Base-by-base conservation (phyloP, 2,113 vertebrate species). In the Halichoeres trimaculatus region DNA sequence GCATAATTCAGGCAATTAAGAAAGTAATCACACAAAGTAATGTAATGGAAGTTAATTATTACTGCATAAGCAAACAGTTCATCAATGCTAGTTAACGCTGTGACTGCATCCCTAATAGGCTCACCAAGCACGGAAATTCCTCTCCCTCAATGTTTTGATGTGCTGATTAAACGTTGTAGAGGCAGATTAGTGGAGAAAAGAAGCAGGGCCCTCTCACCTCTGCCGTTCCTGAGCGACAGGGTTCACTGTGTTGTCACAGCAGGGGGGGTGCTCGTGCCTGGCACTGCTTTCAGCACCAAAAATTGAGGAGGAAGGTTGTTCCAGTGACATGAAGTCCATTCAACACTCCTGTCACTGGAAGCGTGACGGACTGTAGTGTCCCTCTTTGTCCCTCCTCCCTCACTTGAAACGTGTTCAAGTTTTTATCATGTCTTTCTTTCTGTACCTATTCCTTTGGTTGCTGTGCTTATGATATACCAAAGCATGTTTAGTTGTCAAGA, bases 1-100 rank as follows among this genome's bases (percentile, higher is more conserved):
- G 98, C 97, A 99, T 99, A 99, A 99, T 99, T 98, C 97, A 99
- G 97, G 96, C 98, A 99, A 99, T 99, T 99, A 99, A 99, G 98
- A 99, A 98, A 99, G 98, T 99, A 99, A 99, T 99, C 98, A 99
- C 97, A 99, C 98, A 99, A 99, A 99, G 97, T 99, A 99, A 99
- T 98, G 98, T 99, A 99, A 99, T 99, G 97, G 96, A 99, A 99
- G 98, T 99, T 99, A 98, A 99, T 99, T 99, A 99, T 99, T 98
- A 99, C 97, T 97, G 96, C 97, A 98, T 99, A 99, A 99, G 97
- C 97, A 99, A 99, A 99, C 97, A 99, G 97, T 99, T 99, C 96
- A 99, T 99, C 98, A 99, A 99, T 97, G 97, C 96, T 97, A 95
- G 95, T 97, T 99, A 97, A 96, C 94, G 95, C 96, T 96, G 96